Conservation (phyloP, 2,888 invertebrate species). For the Arctia plantaginis region DNA sequence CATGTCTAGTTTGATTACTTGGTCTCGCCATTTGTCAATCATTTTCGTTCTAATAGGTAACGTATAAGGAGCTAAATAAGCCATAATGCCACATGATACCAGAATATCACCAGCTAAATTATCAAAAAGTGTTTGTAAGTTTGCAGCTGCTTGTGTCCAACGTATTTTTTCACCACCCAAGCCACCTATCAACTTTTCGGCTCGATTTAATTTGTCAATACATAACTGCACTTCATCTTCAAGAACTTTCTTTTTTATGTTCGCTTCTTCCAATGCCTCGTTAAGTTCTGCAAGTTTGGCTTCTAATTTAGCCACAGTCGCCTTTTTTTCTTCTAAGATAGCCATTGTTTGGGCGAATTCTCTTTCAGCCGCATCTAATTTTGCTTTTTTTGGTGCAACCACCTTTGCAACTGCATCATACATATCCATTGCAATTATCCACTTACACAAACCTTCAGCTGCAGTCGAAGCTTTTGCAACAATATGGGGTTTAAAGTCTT, state of each 20-base stretch:
- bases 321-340: conserved; percentile 93
- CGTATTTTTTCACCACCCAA: conserved; percentile 95
- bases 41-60: conserved; percentile 87
- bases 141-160: conserved; percentile 93
- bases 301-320: conserved; percentile 91
- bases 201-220: conserved; percentile 93
- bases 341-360: conserved; percentile 94
- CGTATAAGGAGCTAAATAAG: conserved; percentile 95
- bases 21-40: conserved; percentile 90
- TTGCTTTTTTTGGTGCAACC: conserved; percentile 94
- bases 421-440: conserved; percentile 96
- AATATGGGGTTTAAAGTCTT: conserved; percentile 92
- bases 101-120: conserved; percentile 96
- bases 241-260: conserved; percentile 88
- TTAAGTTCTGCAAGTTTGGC: conserved; percentile 91
- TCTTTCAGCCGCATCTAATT: conserved; percentile 92
- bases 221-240: conserved; percentile 92
- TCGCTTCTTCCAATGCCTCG: conserved; percentile 88
- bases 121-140: conserved; percentile 91
- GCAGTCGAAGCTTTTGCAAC: conserved; percentile 97
- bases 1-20: conserved; percentile 89
- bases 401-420: conserved; percentile 94
- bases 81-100: conserved; percentile 94
- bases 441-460: conserved; percentile 96
- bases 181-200: conserved; percentile 95